Base-by-base conservation (phyloP, 2,888 invertebrate genomes). In the Protophormia terraenovae region DNA sequence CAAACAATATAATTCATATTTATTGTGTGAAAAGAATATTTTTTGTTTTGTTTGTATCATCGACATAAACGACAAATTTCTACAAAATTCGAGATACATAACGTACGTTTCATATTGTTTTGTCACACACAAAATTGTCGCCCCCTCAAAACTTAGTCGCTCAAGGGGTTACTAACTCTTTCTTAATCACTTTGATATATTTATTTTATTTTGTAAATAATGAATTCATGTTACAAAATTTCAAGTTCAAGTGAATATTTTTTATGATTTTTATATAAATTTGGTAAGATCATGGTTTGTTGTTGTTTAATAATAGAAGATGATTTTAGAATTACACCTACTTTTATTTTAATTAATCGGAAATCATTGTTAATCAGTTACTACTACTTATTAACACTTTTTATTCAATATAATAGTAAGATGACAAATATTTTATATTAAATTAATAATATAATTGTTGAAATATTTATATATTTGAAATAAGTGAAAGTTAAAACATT, bases 221-320 rank as follows among this genome's bases (percentile, higher is more conserved):
- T 12, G 29, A 67, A 75, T 60, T 67, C n/a, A 22, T 19, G 24
- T 41, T 64, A 64, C 24, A 76, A 38, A 47, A 66, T 35, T 69
- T 78, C 78, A 83, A 78, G 83, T 78, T 78, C 60, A 78, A 78
- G 69, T 41, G 14, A 64, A 38, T 77, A 19, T 60, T 55, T 45
- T 27, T 32, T 55, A 14, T 71, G 27, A 27, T 35, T 67, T 8
- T 50, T 0, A 3, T 35, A 38, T 14, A 47, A 69, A 76, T 77
- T 82, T 45, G 22, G 47, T 64, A 50, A 60, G 22, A 53, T 69
- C 67, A 60, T 60, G 45, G 55, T 35, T 38, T 35, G 14, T 10
- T 32, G 22, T 27, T 62, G n/a, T 41, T 41, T 41, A 3, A 19
- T 50, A 35, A 62, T 60, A 35, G n/a, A 24, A 35, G 32, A 50